phyloP scores from a whole-genome alignment of 1,140 invertebrate genomes.

The Halotydeus destructor region DNA sequence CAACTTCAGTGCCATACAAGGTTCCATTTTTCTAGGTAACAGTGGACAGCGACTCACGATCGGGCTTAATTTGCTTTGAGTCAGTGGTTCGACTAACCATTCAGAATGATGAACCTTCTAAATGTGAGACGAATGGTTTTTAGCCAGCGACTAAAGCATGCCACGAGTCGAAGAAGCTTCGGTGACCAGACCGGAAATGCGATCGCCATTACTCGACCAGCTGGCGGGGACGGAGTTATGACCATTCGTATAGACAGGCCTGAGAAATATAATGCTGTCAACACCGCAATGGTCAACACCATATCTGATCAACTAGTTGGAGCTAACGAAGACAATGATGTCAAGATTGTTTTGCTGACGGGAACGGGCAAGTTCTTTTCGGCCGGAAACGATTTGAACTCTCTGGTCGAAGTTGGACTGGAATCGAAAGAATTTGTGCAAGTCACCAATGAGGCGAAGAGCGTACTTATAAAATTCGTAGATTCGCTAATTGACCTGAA shows the following conservation, averaged over 20 bases:
- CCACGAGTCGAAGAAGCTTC: too few species aligned
- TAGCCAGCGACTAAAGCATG: too few species aligned
- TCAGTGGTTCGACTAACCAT: too few species aligned
- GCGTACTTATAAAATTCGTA: conserved; percentile 38
- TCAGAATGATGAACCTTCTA: too few species aligned
- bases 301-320: conserved; percentile 40
- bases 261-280: conserved; percentile 34
- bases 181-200: too few species aligned
- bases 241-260: conserved; percentile 50
- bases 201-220: too few species aligned
- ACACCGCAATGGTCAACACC: conserved; percentile 37
- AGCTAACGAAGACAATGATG: conserved; percentile 38
- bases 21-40: too few species aligned
- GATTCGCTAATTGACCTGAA: conserved; percentile 60
- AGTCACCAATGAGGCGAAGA: conserved; percentile 24
- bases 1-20: too few species aligned
- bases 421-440: conserved; percentile 20
- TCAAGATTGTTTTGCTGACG: conserved; percentile 40
- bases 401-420: background rate
- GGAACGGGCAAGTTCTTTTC: conserved; percentile 30
- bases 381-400: too few species aligned
- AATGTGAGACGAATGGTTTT: too few species aligned
- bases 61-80: too few species aligned
- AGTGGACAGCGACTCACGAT: too few species aligned
- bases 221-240: conserved; percentile 16